A percentile compares a stretch with the other conserved stretches of the same genome.
Conservation (phyloP, 2,888 invertebrate species). For the Eristalinus aeneus region DNA sequence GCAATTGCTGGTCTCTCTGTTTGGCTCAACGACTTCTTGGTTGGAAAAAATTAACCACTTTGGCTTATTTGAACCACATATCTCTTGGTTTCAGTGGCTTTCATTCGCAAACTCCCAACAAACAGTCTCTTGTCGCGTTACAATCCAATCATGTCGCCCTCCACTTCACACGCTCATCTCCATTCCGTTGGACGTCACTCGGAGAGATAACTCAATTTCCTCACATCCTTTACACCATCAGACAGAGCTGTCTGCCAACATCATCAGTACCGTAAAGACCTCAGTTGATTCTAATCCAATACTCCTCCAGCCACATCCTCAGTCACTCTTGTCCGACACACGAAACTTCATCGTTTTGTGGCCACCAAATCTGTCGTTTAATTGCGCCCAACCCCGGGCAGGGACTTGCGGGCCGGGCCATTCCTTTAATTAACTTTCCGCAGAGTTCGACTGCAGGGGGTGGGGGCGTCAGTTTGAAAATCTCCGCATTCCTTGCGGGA, state of each 20-base stretch:
- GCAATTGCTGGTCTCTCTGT: too few species aligned
- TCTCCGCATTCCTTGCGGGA: slow-evolving; percentile 40
- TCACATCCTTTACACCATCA: background rate
- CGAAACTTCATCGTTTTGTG: slow-evolving; percentile 54
- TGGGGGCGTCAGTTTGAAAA: slow-evolving; percentile 22
- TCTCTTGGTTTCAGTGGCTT: too few species aligned
- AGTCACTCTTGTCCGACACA: background rate
- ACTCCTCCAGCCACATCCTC: slow-evolving; percentile 23
- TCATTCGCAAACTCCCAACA: too few species aligned
- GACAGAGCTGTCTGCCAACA: background rate
- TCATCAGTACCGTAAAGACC: slow-evolving; percentile 23
- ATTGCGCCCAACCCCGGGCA: slow-evolving; percentile 14
- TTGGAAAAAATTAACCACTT: too few species aligned
- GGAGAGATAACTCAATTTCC: slow-evolving; percentile 17
- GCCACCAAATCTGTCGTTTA: slow-evolving; percentile 45
- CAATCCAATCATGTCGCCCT: too few species aligned
- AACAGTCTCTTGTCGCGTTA: too few species aligned
- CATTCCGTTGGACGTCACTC: background rate
- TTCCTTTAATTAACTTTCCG: slow-evolving; percentile 54
- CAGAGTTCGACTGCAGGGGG: slow-evolving; percentile 34
- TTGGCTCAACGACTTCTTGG: too few species aligned
- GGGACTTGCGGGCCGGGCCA: background rate
- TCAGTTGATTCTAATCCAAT: slow-evolving; percentile 41
- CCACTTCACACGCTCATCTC: background rate
- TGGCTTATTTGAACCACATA: too few species aligned